Conservation (phyloP, 1,140 invertebrate genomes). For the Thaumetopoea pityocampa region DNA sequence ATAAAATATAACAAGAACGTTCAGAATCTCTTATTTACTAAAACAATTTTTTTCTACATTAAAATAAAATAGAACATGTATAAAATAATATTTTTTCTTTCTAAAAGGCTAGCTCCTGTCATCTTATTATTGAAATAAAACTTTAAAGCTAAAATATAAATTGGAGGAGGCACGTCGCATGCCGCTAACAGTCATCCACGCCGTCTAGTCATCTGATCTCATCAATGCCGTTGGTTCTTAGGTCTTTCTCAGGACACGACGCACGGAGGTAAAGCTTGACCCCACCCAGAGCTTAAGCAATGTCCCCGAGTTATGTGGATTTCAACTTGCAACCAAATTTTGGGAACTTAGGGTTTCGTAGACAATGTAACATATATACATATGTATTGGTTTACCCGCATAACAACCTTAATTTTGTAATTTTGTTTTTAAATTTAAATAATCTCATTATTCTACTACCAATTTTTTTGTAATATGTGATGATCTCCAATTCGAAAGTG, state of each 20-base stretch:
- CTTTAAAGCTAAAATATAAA: slow-evolving; percentile 26
- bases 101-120: slow-evolving; percentile 7
- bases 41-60: too few species aligned
- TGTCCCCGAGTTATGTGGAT: slow-evolving; percentile 52
- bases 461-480: too few species aligned
- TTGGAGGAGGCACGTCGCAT: slow-evolving; percentile 56
- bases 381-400: too few species aligned
- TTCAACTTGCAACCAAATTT: slow-evolving; percentile 65
- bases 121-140: not conserved
- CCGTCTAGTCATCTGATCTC: slow-evolving; percentile 50
- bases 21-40: too few species aligned
- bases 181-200: slow-evolving; percentile 58
- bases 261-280: slow-evolving; percentile 68
- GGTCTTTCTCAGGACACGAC: slow-evolving; percentile 73
- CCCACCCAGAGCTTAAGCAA: slow-evolving; percentile 63
- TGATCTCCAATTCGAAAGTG: too few species aligned
- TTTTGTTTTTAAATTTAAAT: too few species aligned
- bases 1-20: too few species aligned
- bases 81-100: too few species aligned
- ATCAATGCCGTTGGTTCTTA: slow-evolving; percentile 69
- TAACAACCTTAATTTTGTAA: too few species aligned
- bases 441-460: too few species aligned
- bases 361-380: too few species aligned
- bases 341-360: slow-evolving; percentile 47
- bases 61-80: too few species aligned